A percentile compares a stretch with the other conserved stretches of the same genome.
Evolutionary conservation across 2,888 invertebrate species (phyloP).

Genomic region (Drosophila subsilvestris): DNA sequence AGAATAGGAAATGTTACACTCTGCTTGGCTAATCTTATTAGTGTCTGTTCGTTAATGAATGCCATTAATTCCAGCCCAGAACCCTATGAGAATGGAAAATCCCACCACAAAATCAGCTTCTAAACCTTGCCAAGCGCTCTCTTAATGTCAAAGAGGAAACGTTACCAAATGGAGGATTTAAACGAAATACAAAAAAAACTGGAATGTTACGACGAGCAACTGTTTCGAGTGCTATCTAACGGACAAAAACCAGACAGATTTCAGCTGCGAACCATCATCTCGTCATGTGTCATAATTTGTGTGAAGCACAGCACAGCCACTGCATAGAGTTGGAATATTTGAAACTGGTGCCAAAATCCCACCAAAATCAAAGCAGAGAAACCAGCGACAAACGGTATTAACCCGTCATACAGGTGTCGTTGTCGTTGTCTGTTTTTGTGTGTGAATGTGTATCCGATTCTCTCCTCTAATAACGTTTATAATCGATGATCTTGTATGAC

Average conservation of each 20-base stretch:
- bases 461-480: slow-evolving; percentile 64
- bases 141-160: slow-evolving; percentile 34
- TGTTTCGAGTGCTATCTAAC: slow-evolving; percentile 25
- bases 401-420: slow-evolving; percentile 43
- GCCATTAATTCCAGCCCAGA: too few relatives aligned
- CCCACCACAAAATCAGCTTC: slow-evolving; percentile 10
- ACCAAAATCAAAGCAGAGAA: slow-evolving; percentile 37
- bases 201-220: slow-evolving; percentile 26
- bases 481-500: slow-evolving; percentile 72
- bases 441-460: slow-evolving; percentile 25
- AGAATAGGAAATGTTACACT: too few relatives aligned
- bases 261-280: slow-evolving; percentile 28
- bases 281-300: slow-evolving; percentile 45
- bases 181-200: slow-evolving; percentile 3
- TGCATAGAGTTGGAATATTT: slow-evolving; percentile 2
- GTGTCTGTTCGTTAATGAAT: too few relatives aligned
- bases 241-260: slow-evolving; percentile 30
- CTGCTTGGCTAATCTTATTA: too few relatives aligned
- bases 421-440: slow-evolving; percentile 22
- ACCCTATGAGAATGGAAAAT: neutral
- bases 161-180: slow-evolving; percentile 4
- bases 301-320: slow-evolving; percentile 18
- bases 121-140: neutral
- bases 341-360: slow-evolving; percentile 46
- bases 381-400: slow-evolving; percentile 49